Base-by-base conservation (phyloP, 2,113 vertebrate species). In the Ammodytes marinus region DNA sequence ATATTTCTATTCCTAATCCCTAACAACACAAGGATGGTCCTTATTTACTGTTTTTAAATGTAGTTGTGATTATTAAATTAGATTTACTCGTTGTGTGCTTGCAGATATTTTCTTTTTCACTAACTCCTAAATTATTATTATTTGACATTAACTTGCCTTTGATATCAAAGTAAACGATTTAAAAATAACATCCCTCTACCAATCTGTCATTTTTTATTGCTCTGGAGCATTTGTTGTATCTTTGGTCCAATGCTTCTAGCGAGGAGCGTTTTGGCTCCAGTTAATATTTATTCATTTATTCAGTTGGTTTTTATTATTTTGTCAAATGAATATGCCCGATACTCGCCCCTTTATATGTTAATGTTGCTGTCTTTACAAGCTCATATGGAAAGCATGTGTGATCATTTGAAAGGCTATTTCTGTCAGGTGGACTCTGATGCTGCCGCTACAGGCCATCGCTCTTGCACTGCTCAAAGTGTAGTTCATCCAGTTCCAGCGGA, bases 351-450 rank as follows among this genome's bases (percentile, higher is more conserved):
- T 53, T n/a, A 43, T 37, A 39, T 43, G 12, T 43, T 17, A n/a
- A 45, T 39, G 55, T n/a, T 52, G 6, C 9, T 52, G 2, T 35
- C 13, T 67, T 47, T 35, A 14, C 4, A 54, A 57, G 8, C 37
- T 59, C 46, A 50, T 39, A 27, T 75, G 66, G 47, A 64, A 74
- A 64, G 35, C 27, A 71, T 27, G 53, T 46, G 40, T 71, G 13
- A 64, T 53, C 11, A 35, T 37, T 67, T 72, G 17, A 49, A 59
- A 59, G 37, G 15, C 35, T 37, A 53, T 66, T 74, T 70, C 65
- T 50, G 8, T 60, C 67, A 69, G 79, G 74, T 77, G 40, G 58
- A 17, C 69, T 60, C 15, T 58, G 35, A 14, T 27, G 15, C 52
- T 49, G 43, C 37, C 2, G 13, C 70, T 59, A 1, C 45, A 39